Percentiles rank a stretch among this genome's conserved stretches.
Conservation (phyloP, 30 jellyfish, hydroid and myxozoan species). For the Chrysaora quinquecirrha region DNA sequence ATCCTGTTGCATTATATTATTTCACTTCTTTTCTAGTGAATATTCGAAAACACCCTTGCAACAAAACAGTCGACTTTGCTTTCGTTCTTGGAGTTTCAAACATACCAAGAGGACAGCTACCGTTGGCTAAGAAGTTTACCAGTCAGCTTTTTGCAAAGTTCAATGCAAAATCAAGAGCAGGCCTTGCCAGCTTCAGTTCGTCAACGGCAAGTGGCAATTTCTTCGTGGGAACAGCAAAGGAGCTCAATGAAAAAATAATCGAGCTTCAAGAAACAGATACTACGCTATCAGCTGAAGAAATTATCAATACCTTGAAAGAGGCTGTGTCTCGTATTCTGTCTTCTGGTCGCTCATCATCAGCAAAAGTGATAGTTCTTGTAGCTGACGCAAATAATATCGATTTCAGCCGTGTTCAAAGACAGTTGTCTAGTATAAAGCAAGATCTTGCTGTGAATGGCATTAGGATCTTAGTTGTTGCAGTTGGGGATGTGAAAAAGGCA, state of each 20-base stretch:
- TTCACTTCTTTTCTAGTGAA: too few relatives aligned
- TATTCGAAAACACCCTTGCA: background rate
- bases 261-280: constrained; percentile 3
- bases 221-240: background rate
- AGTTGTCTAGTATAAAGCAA: constrained; percentile 9
- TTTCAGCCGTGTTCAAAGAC: background rate
- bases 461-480: constrained; percentile 21
- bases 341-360: constrained; percentile 7
- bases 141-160: constrained; percentile 2
- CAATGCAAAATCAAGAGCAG: constrained; percentile 32
- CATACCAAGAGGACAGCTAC: background rate
- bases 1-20: too few relatives aligned
- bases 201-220: background rate
- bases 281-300: constrained; percentile 6
- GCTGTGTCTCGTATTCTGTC: constrained; percentile 10
- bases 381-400: constrained; percentile 21
- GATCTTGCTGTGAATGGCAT: constrained; percentile 28
- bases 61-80: background rate
- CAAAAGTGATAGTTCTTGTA: constrained; percentile 15
- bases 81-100: background rate
- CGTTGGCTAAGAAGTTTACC: constrained; percentile 14
- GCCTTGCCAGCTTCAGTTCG: constrained; percentile 15
- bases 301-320: constrained; percentile 26
- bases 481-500: constrained; percentile 5
- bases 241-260: constrained; percentile 5